Base-by-base conservation (phyloP, 2,113 vertebrate genomes). In the Triplophysa dalaica region DNA sequence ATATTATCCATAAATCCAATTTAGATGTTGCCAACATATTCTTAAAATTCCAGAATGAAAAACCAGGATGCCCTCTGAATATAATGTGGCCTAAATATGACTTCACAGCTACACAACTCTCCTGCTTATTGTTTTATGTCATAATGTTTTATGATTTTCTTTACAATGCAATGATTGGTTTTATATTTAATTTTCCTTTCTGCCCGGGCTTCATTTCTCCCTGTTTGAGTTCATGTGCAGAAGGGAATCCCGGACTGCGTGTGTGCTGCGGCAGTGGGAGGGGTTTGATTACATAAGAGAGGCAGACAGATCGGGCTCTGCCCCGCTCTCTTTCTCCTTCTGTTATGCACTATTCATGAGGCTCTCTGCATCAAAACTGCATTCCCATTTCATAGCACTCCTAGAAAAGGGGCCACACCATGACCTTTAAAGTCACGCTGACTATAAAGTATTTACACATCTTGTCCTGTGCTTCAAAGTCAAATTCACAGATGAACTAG, bases 241-340 rank as follows among this genome's bases (percentile, higher is more conserved):
- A 81, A 90, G 90, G 91, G 91, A 93, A 93, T 92, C 92, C 92
- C 92, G 77, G 26, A 45, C 88, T 88, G 81, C 79, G 24, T 65
- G 77, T 84, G 76, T 77, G 86, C 89, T 85, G 84, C 88, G 90
- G 88, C 88, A 90, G 87, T 82, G 82, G 81, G 77, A 68, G 50
- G 17, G 54, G 26, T 79, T 38, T 62, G 79, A 61, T 92, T 90
- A 90, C 82, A 82, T 89, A 93, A 92, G 81, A 79, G 65, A 84
- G 75, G 75, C 83, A 75, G 81, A 81, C 75, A 78, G 78, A 26
- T 74, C 38, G 69, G 56, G 43, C 66, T 68, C 61, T 77, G 60
- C 67, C 54, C 26, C 7, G 26, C 60, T 63, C 87, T 83, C 85
- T 87, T 84, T 83, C 80, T 82, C 75, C 78, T 68, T 72, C 67